Evolutionary conservation across 1,140 invertebrate species (phyloP), one percentile per base, ranked within the genome.

Genomic region (Tetramorium alpestre): DNA sequence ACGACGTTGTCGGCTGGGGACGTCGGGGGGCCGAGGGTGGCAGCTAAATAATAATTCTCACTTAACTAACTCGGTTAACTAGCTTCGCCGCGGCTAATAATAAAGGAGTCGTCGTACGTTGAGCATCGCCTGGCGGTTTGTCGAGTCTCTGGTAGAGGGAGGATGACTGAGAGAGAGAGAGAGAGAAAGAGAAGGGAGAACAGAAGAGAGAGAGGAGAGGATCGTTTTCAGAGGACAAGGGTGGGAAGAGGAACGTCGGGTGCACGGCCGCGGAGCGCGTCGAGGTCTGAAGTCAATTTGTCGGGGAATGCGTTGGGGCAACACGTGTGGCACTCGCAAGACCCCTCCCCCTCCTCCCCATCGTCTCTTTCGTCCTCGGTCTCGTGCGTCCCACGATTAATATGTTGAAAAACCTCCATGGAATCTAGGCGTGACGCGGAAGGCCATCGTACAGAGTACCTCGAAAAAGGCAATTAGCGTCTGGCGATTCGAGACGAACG

Each of bases 251-350:
- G 60, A 70, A 65, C 58, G 54, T 58, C 60, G 81, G 72, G 87
- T 65, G 77, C 67, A 86, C 78, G 72, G 54, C 41, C 88, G 85
- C 54, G 80, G 41, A 89, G 86, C 89, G 90, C 86, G 92, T 86
- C 91, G 92, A 94, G 94, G 94, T 93, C 94, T 95, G 94, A 94
- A 95, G 94, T 95, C 94, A 95, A 95, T 95, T 95, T 95, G 94
- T 95, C 94, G 94, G 92, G 92, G 94, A 95, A 95, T 95, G 94
- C 93, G 91, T 94, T 92, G 89, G 22, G 65, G 93, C 88, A 95
- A 95, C 94, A 95, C 93, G 94, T 95, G 94, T 91, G 92, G 62
- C 87, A 65, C 70, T 41, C 81, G 58, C 56, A 38, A 73, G 80
- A 58, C 67, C 73, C 51, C 47, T 78, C 73, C 28, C 72, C 56